These are phyloP conservation scores for Xenopus tropicalis DNA, from an alignment of 2,113 vertebrate genomes.

Conservation along the genomic window UCB_Xtro_10.0 CM004449.2:16052501-16053000, in stretches of 20 bases:
- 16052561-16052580: too few species aligned
- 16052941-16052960: too few species aligned
- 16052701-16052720: neutral
- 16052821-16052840: slow-evolving; percentile 29
- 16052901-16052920: neutral
- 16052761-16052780: slow-evolving; percentile 14
- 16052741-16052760: slow-evolving; percentile 30
- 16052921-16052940: neutral
- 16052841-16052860: slow-evolving; percentile 21
- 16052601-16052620: too few species aligned
- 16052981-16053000: too few species aligned
- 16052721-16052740: slow-evolving; percentile 15
- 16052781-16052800: slow-evolving; percentile 14
- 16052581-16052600: too few species aligned
- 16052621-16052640: too few species aligned
- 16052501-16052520: too few species aligned
- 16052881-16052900: neutral
- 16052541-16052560: too few species aligned
- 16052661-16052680: too few species aligned
- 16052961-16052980: too few species aligned
- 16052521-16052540: too few species aligned
- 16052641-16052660: too few species aligned
- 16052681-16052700: neutral
- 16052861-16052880: slow-evolving; percentile 11
- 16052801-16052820: slow-evolving; percentile 35